phyloP scores from a whole-genome alignment of 2,888 invertebrate genomes.

The Galeopsomyia nigrocyanea region DNA sequence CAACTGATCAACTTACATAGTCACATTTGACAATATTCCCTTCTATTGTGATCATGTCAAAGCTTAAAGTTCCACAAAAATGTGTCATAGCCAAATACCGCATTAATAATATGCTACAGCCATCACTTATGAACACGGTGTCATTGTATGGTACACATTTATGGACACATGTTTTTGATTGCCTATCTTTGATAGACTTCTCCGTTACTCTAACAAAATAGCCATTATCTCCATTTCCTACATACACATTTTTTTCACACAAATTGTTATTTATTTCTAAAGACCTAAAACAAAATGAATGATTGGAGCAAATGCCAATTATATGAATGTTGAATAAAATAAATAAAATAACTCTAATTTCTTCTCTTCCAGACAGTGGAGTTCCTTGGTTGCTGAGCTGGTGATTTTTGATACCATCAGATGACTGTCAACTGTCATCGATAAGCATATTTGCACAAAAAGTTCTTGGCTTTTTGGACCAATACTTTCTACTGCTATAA shows the following conservation, averaged over 20 bases:
- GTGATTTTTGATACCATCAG: conserved; percentile 75
- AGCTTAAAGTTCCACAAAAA: conserved; percentile 72
- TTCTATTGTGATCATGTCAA: conserved; percentile 73
- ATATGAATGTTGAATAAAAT: neutral
- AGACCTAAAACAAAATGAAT: conserved; percentile 62
- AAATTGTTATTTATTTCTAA: conserved; percentile 68
- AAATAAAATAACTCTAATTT: conserved; percentile 69
- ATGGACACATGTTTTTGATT: neutral
- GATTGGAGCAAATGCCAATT: no score
- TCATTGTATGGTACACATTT: conserved; percentile 63
- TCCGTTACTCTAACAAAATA: conserved; percentile 54
- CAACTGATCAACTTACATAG: conserved; percentile 70
- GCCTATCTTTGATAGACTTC: neutral
- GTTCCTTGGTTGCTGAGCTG: conserved; percentile 73
- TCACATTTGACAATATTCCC: conserved; percentile 74
- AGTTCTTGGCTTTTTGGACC: conserved; percentile 72
- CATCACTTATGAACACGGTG: conserved; percentile 74
- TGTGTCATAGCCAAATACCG: conserved; percentile 73
- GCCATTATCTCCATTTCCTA: conserved; percentile 58
- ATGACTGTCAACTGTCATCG: conserved; percentile 72
- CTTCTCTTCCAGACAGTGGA: conserved; percentile 78
- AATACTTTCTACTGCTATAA: conserved; percentile 66
- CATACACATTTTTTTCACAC: conserved; percentile 72
- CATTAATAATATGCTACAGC: conserved; percentile 74
- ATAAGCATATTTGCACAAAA: conserved; percentile 74